Conservation (phyloP, 53 echinoderm and acorn worm genomes). For the Stichopus horrens region DNA sequence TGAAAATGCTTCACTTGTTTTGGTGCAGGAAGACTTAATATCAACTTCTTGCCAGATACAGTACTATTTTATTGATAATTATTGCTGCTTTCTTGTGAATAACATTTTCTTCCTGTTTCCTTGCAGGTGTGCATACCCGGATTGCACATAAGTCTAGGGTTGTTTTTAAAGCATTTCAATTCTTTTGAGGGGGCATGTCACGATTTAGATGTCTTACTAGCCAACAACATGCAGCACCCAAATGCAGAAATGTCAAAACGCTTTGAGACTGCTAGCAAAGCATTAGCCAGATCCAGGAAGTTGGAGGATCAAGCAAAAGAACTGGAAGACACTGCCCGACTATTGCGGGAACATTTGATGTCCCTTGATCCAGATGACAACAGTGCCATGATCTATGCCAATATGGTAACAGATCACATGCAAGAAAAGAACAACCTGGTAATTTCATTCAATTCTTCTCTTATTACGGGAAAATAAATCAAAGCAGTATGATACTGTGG, state of each 20-base stretch:
- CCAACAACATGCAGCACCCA: background rate
- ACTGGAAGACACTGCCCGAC: background rate
- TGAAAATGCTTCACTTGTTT: too few relatives aligned
- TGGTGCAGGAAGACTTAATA: too few relatives aligned
- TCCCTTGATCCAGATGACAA: background rate
- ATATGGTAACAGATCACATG: background rate
- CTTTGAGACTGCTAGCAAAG: background rate
- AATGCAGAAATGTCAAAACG: background rate
- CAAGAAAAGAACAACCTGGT: slow-evolving; percentile 6
- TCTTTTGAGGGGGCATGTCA: background rate
- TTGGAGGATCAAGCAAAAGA: background rate
- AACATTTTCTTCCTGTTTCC: too few relatives aligned
- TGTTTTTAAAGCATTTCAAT: background rate
- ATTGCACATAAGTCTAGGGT: background rate
- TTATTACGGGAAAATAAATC: background rate
- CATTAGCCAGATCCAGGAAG: slow-evolving; percentile 5
- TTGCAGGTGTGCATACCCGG: too few relatives aligned
- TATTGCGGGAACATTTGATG: background rate
- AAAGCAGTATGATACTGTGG: too few relatives aligned
- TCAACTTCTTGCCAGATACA: too few relatives aligned
- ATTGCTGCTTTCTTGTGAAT: too few relatives aligned
- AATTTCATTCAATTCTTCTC: background rate
- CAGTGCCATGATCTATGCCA: background rate
- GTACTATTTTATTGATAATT: too few relatives aligned
- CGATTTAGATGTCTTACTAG: background rate